Conservation (phyloP, 2,888 invertebrate species). For the Cenopis cana region DNA sequence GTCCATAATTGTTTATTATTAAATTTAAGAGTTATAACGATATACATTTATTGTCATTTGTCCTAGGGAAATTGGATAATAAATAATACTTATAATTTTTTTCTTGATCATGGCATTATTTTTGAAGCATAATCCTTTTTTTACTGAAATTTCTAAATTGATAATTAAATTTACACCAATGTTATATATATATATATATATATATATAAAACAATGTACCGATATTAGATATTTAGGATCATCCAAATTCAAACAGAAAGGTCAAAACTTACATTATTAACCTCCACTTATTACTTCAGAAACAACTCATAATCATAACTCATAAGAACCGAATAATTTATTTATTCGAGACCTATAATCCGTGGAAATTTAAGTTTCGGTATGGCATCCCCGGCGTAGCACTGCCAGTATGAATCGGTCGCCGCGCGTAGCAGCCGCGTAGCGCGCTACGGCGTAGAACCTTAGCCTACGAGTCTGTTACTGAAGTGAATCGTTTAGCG, state of each 20-base stretch:
- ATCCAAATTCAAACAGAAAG: neutral
- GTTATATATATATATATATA: too few species aligned
- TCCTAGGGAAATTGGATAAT: too few species aligned
- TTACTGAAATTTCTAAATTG: too few species aligned
- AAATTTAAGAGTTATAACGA: too few species aligned
- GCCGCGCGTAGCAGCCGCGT: slow-evolving; percentile 59
- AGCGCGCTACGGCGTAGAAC: slow-evolving; percentile 57
- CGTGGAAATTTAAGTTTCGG: slow-evolving; percentile 50
- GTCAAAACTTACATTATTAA: slow-evolving; percentile 2
- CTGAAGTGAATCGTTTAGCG: slow-evolving; percentile 44
- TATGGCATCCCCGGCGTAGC: slow-evolving; percentile 61
- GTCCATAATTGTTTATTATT: too few species aligned
- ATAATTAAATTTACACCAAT: neutral
- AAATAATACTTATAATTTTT: too few species aligned
- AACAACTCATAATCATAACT: slow-evolving; percentile 10
- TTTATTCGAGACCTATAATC: slow-evolving; percentile 25
- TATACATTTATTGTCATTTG: too few species aligned
- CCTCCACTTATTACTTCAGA: slow-evolving; percentile 20
- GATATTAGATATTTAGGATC: neutral
- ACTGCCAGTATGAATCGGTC: slow-evolving; percentile 59
- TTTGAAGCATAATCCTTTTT: too few species aligned
- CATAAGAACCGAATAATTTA: slow-evolving; percentile 14
- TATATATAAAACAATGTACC: too few species aligned
- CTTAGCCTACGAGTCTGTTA: slow-evolving; percentile 45
- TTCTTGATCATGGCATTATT: too few species aligned